These are phyloP conservation scores for Channa striata DNA, from an alignment of 2,797 vertebrate genomes.

Conservation along the genomic window DNA sequence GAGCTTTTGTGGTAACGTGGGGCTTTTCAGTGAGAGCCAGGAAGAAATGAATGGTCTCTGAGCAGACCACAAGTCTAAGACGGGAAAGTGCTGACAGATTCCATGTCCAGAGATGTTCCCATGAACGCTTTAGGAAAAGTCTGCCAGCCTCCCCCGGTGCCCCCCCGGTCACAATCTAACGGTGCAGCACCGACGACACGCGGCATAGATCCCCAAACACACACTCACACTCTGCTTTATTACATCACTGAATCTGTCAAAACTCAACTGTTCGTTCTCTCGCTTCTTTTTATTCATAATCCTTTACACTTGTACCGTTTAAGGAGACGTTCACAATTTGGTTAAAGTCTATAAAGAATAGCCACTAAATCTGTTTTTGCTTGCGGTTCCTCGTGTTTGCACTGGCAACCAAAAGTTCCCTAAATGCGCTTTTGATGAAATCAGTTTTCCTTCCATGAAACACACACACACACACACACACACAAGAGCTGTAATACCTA, in stretches of 20 bases:
- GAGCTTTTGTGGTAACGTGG: slow-evolving; percentile 35
- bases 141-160: slow-evolving; percentile 7
- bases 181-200: background rate
- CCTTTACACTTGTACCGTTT: background rate
- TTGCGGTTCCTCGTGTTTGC: background rate
- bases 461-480: background rate
- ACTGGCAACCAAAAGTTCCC: background rate
- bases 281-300: background rate
- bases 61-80: slow-evolving; percentile 36
- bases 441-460: background rate
- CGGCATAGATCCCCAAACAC: background rate
- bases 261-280: background rate
- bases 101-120: slow-evolving; percentile 40
- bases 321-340: background rate
- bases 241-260: background rate
- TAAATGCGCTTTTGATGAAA: background rate
- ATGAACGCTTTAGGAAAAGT: slow-evolving; percentile 10
- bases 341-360: too few relatives aligned
- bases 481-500: background rate
- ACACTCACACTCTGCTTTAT: background rate
- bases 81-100: slow-evolving; percentile 60
- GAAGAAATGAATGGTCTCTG: slow-evolving; percentile 44
- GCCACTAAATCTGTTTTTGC: background rate
- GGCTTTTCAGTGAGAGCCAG: slow-evolving; percentile 27
- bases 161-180: slow-evolving; percentile 10